Evolutionary conservation across 2,888 invertebrate species (phyloP).

Genomic region (Cosmopolites sordidus): DNA sequence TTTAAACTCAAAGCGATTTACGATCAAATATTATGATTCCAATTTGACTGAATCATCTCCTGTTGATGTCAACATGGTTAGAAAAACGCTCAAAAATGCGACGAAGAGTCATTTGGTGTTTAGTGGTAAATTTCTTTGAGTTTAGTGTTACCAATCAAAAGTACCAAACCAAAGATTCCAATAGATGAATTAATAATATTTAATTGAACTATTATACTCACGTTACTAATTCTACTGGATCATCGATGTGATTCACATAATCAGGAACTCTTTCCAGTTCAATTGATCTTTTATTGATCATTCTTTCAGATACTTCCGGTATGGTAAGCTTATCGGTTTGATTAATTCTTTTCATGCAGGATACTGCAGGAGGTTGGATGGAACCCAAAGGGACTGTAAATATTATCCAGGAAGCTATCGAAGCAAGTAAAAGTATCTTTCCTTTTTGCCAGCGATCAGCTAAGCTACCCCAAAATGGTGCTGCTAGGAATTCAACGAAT

Average conservation of each 20-base stretch:
- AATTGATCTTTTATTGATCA: conserved; percentile 53
- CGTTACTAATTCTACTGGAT: conserved; percentile 21
- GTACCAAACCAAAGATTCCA: too few species aligned
- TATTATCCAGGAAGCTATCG: conserved; percentile 91
- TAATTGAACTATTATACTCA: conserved; percentile 14
- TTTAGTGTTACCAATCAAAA: too few species aligned
- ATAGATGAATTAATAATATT: too few species aligned
- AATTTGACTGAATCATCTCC: too few species aligned
- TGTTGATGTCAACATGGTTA: too few species aligned
- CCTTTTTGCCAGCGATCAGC: conserved; percentile 86
- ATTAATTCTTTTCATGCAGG: conserved; percentile 71
- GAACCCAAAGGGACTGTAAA: conserved; percentile 95
- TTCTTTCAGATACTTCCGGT: conserved; percentile 51
- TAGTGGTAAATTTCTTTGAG: too few species aligned
- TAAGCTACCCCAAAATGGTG: conserved; percentile 96
- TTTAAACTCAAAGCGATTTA: too few species aligned
- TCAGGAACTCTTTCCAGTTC: conserved; percentile 24
- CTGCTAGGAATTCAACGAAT: conserved; percentile 94
- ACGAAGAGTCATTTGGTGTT: too few species aligned
- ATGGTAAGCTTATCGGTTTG: conserved; percentile 60
- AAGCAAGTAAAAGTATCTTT: conserved; percentile 81
- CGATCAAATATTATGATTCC: too few species aligned
- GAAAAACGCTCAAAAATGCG: too few species aligned
- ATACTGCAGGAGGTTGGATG: conserved; percentile 88
- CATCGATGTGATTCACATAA: conserved; percentile 4